Evolutionary conservation across 2,888 invertebrate genomes (phyloP).

Genomic region (Sycophila texana): DNA sequence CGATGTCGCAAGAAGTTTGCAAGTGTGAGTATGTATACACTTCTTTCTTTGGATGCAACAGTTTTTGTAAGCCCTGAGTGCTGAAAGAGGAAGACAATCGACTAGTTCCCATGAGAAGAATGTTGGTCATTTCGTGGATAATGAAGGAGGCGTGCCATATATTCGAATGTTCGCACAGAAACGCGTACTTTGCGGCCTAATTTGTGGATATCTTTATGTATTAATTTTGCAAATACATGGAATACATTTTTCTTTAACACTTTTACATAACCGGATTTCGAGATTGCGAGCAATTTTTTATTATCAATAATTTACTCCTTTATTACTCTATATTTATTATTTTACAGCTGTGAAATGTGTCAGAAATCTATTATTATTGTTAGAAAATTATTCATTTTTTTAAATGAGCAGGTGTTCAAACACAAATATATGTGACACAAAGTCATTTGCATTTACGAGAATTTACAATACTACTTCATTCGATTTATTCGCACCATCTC

Average conservation of each 20-base stretch:
- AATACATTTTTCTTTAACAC: neutral
- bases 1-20: slow-evolving; percentile 41
- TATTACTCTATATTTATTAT: neutral
- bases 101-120: slow-evolving; percentile 63
- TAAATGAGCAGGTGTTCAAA: too few species aligned
- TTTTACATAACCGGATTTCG: neutral
- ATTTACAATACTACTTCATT: too few species aligned
- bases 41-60: slow-evolving; percentile 50
- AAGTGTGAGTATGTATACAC: slow-evolving; percentile 33
- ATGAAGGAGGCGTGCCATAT: slow-evolving; percentile 61
- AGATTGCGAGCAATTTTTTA: neutral
- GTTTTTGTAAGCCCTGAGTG: slow-evolving; percentile 53
- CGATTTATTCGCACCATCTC: too few species aligned
- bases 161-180: slow-evolving; percentile 27
- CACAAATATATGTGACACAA: too few species aligned
- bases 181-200: slow-evolving; percentile 15
- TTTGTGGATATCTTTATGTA: slow-evolving; percentile 20
- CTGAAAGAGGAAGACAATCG: slow-evolving; percentile 64
- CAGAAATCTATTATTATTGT: too few species aligned
- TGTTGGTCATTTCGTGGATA: slow-evolving; percentile 62
- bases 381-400: too few species aligned
- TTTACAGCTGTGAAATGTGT: neutral
- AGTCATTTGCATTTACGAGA: too few species aligned
- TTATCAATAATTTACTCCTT: neutral
- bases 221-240: neutral